phyloP scores from a whole-genome alignment of 2,888 invertebrate species.

The Rotaria macrura region DNA sequence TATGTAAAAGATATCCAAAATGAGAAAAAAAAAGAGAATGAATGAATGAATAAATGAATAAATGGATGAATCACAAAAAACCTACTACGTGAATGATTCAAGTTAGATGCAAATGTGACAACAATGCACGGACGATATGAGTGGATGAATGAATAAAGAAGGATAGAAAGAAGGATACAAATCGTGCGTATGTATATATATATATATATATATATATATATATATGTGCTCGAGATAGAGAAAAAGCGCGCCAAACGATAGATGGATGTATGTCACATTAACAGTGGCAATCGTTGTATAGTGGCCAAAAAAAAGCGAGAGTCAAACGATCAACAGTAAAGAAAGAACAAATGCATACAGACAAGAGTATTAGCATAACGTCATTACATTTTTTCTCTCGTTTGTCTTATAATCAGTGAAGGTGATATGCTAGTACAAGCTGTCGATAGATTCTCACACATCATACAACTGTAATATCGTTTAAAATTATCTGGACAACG shows the following conservation, averaged over 20 bases:
- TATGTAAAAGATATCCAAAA: background rate
- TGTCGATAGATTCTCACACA: background rate
- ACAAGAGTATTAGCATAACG: background rate
- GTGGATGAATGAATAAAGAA: background rate
- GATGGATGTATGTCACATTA: background rate
- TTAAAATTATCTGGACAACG: background rate
- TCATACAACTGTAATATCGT: background rate
- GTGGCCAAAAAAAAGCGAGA: background rate
- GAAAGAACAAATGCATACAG: background rate
- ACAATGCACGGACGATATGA: background rate
- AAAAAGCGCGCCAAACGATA: background rate
- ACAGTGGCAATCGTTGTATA: background rate
- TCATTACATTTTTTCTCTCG: background rate
- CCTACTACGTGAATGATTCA: background rate
- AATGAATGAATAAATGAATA: too few relatives aligned
- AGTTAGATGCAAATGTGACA: background rate
- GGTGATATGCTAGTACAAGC: background rate
- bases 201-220: background rate
- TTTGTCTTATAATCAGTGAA: background rate
- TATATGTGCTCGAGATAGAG: background rate
- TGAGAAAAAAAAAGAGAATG: too few relatives aligned
- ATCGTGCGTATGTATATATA: background rate
- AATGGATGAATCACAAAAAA: background rate
- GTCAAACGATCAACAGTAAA: background rate
- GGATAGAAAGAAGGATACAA: constrained; percentile 3